Evolutionary conservation across 2,113 vertebrate genomes (phyloP), one percentile per base, ranked within the genome.

Genomic region (Rhabdomys dilectus): DNA sequence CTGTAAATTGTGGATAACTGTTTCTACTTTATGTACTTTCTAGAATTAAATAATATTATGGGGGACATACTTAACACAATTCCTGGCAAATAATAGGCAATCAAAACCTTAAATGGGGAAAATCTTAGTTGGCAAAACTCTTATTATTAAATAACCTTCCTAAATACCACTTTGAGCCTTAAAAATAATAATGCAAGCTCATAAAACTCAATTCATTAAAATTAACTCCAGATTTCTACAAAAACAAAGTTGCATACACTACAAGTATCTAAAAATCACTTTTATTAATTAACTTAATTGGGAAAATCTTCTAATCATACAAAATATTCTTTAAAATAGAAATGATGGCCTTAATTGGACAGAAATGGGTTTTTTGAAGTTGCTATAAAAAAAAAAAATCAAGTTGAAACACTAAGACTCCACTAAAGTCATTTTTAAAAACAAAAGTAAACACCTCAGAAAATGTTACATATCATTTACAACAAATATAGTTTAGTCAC

Each of bases 131-230:
- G 88, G 51, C 89, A 95, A 89, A 48, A 39, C 17, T 87, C 8
- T 62, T 72, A 93, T 66, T 48, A 93, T 91, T 66, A 93, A 96
- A 85, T 73, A 84, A 95, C 87, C 34, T 87, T 82, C 95, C n/a
- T 68, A 93, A 93, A 91, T 78, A 95, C 36, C 51, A 91, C 53
- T 87, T 95, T 96, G 60, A 53, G 72, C 92, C 86, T 72, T 76
- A 92, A 70, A 97, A 96, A 72, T 36, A 0, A 95, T 78, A 86
- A 92, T 76, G 21, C 9, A 84, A 42, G 62, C 51, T 93, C 94
- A 91, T 68, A 96, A 95, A 97, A 93, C 6, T 77, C 77, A 96
- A 68, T 90, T 91, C 64, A 86, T 89, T 82, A 91, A 92, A 96
- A 93, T 3, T 78, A 88, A 94, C 68, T 82, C 17, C 36, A 87